These are phyloP conservation scores for Prorops nasuta DNA, from an alignment of 1,140 invertebrate genomes.

Conservation along the genomic window DNA sequence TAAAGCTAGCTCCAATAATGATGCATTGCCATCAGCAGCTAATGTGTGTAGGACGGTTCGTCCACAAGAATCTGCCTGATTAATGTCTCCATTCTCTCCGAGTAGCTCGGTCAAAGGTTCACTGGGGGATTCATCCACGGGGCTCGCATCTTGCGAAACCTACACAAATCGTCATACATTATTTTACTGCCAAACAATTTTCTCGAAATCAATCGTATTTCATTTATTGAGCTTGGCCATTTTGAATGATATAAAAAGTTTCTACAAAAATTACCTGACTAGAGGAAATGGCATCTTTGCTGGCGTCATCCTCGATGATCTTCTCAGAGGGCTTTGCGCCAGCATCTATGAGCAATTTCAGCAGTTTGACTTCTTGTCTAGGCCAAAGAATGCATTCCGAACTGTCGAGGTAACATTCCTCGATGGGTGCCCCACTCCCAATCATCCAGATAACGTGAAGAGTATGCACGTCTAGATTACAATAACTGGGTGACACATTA, in stretches of 20 bases:
- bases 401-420: constrained; percentile 62
- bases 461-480: constrained; percentile 61
- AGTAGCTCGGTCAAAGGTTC: constrained; percentile 52
- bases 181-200: no score
- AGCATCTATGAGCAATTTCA: constrained; percentile 67
- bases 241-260: not conserved
- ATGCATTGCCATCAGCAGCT: constrained; percentile 72
- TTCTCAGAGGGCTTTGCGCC: constrained; percentile 62
- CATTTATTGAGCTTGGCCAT: not conserved
- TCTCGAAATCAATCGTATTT: not conserved
- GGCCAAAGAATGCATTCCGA: constrained; percentile 54
- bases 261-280: constrained; percentile 46
- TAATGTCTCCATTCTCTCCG: constrained; percentile 52
- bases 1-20: constrained; percentile 64
- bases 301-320: constrained; percentile 52
- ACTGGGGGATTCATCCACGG: constrained; percentile 50
- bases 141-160: constrained; percentile 52
- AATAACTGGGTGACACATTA: constrained; percentile 21
- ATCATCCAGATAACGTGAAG: constrained; percentile 69
- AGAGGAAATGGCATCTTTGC: constrained; percentile 55
- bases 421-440: constrained; percentile 64
- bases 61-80: constrained; percentile 62
- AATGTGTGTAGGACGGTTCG: constrained; percentile 73
- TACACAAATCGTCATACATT: no score
- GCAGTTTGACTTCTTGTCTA: constrained; percentile 61